Conservation (phyloP, 2,888 invertebrate genomes). For the Tetragonisca angustula region DNA sequence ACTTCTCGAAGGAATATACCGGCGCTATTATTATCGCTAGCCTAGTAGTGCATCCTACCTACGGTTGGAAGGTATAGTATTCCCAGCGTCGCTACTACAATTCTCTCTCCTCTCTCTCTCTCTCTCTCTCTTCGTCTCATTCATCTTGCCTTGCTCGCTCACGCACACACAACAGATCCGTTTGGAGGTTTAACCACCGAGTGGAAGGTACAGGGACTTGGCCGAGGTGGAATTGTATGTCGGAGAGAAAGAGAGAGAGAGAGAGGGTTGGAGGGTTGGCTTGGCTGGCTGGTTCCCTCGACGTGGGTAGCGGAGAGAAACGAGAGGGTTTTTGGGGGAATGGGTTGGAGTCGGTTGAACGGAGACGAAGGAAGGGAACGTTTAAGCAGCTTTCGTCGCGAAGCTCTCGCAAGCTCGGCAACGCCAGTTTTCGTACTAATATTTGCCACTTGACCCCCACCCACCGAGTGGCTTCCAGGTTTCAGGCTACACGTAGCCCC, state of each 20-base stretch:
- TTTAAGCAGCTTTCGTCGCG: constrained; percentile 83
- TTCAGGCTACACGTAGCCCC: constrained; percentile 40
- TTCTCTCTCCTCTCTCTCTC: neutral
- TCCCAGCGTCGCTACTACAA: constrained; percentile 35
- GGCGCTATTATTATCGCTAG: constrained; percentile 46
- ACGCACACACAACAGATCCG: constrained; percentile 60
- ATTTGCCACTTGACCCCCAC: constrained; percentile 82
- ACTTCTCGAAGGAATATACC: constrained; percentile 40
- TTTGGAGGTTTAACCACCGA: constrained; percentile 76
- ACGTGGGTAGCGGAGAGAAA: constrained; percentile 54
- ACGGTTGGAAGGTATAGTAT: constrained; percentile 22
- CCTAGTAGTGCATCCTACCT: constrained; percentile 18
- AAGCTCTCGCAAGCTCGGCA: constrained; percentile 76
- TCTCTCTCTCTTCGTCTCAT: neutral
- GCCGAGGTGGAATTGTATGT: constrained; percentile 74
- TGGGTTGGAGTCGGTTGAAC: constrained; percentile 54
- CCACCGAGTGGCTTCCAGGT: constrained; percentile 60
- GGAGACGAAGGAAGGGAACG: constrained; percentile 67
- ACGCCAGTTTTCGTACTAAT: constrained; percentile 83
- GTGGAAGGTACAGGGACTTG: constrained; percentile 68
- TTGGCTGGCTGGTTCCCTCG: constrained; percentile 59
- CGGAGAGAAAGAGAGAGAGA: constrained; percentile 61
- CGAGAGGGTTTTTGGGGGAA: constrained; percentile 55
- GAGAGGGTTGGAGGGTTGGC: neutral
- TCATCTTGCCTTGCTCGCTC: constrained; percentile 14